These are phyloP conservation scores for Acronicta alni DNA, from an alignment of 2,888 invertebrate species.

Conservation along the genomic window DNA sequence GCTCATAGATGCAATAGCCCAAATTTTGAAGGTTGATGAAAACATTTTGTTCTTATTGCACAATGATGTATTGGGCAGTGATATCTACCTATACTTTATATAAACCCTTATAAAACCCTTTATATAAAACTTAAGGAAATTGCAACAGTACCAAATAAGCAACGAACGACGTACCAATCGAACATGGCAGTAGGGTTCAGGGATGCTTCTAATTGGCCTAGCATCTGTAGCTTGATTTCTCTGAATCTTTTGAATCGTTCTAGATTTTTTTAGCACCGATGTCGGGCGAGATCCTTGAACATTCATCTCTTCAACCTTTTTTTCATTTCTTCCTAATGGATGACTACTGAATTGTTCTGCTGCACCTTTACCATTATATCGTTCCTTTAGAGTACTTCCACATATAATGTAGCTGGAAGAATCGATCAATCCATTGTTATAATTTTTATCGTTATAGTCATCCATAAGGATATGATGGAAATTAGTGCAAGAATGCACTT, in stretches of 20 bases:
- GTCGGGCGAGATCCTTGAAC: conserved; percentile 17
- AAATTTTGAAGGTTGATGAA: too few species aligned
- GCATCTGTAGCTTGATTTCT: conserved; percentile 17
- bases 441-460: conserved; percentile 16
- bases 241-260: conserved; percentile 25
- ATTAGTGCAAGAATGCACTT: neutral
- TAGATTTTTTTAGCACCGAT: conserved; percentile 29
- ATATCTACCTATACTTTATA: too few species aligned
- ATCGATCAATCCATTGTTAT: conserved; percentile 27
- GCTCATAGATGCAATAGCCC: too few species aligned
- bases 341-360: conserved; percentile 10
- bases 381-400: neutral
- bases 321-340: conserved; percentile 22
- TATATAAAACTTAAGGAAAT: too few species aligned
- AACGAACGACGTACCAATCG: conserved; percentile 57
- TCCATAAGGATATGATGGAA: conserved; percentile 30
- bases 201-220: conserved; percentile 5
- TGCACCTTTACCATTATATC: neutral
- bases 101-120: too few species aligned
- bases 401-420: conserved; percentile 32
- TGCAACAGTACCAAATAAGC: too few species aligned
- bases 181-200: conserved; percentile 33
- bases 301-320: conserved; percentile 15
- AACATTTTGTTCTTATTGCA: too few species aligned
- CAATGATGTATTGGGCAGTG: too few species aligned